Conservation (phyloP, 2,888 invertebrate species). For the Amiota minor region DNA sequence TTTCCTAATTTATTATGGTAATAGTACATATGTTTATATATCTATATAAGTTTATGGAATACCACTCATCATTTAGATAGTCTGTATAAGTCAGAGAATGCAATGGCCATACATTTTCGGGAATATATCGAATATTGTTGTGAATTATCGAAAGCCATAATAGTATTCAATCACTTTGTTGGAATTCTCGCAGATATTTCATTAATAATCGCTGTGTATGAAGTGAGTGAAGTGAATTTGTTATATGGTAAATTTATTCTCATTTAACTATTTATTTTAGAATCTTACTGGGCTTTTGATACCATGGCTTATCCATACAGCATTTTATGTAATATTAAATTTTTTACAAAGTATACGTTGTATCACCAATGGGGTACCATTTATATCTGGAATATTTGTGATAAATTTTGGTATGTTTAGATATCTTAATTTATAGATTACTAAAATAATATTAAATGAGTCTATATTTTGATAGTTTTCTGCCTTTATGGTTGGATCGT, state of each 20-base stretch:
- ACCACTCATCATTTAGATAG: too few species aligned
- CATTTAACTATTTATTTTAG: not conserved
- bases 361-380: not conserved
- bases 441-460: not conserved
- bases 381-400: not conserved
- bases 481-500: not conserved
- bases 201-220: not conserved
- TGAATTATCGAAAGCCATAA: not conserved
- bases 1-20: not conserved
- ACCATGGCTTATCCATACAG: conserved; percentile 8
- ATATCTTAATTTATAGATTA: not conserved
- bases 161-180: not conserved
- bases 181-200: not conserved
- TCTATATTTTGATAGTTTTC: not conserved
- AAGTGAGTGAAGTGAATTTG: not conserved
- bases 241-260: not conserved
- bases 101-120: not conserved
- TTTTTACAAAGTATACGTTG: not conserved
- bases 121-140: not conserved
- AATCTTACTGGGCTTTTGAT: not conserved
- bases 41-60: not conserved
- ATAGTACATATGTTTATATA: not conserved
- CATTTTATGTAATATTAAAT: not conserved
- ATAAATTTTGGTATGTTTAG: not conserved
- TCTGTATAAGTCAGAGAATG: too few species aligned